Conservation (phyloP, 2,113 vertebrate genomes). For the Scomber colias region DNA sequence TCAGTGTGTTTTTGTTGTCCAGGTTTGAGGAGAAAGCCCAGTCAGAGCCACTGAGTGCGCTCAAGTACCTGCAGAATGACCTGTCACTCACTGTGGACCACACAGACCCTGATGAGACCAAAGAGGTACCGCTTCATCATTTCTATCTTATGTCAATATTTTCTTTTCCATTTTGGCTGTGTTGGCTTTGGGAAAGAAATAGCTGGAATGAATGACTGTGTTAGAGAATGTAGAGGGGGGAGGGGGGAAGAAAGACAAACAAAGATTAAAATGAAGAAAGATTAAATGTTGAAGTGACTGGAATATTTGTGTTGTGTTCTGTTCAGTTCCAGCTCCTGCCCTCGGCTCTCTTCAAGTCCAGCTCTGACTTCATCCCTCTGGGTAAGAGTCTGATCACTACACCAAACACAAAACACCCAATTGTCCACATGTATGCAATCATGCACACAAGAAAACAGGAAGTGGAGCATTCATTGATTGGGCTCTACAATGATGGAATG, state of each 20-base stretch:
- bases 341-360: slow-evolving; percentile 96
- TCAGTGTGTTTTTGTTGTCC: slow-evolving; percentile 33
- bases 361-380: slow-evolving; percentile 96
- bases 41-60: slow-evolving; percentile 93
- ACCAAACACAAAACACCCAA: no score
- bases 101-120: slow-evolving; percentile 95
- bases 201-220: no score
- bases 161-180: not conserved
- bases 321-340: slow-evolving; percentile 96
- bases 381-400: slow-evolving; percentile 85
- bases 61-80: slow-evolving; percentile 98
- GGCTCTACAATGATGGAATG: no score
- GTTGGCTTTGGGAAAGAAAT: no score
- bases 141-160: not conserved
- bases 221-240: no score
- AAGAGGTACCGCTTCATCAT: slow-evolving; percentile 88
- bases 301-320: slow-evolving; percentile 37
- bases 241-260: no score
- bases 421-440: no score
- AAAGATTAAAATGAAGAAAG: no score
- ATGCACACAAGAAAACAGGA: no score
- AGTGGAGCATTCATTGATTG: no score
- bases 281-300: not conserved
- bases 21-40: slow-evolving; percentile 99
- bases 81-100: slow-evolving; percentile 98